phyloP scores from a whole-genome alignment of 92 coral and sea anemone species.

The Zoanthus gigantus region DNA sequence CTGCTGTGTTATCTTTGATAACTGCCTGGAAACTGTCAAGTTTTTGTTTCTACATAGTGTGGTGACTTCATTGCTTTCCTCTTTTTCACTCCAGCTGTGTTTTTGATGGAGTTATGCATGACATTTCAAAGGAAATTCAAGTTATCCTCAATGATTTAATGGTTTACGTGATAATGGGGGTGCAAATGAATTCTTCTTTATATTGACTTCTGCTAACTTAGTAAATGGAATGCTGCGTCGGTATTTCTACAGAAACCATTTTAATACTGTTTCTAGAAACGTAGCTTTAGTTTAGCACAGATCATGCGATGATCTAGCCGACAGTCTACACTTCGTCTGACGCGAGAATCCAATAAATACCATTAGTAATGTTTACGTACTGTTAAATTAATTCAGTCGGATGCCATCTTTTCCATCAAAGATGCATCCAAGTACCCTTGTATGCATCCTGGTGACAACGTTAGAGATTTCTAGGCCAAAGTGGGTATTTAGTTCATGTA shows the following conservation, averaged over 20 bases:
- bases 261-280: not conserved
- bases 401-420: too few relatives aligned
- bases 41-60: not conserved
- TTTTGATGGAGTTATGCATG: slow-evolving; percentile 11
- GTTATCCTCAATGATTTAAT: not conserved
- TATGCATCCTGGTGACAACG: too few relatives aligned
- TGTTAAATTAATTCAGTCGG: too few relatives aligned
- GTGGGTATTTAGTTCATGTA: too few relatives aligned
- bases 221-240: too few relatives aligned
- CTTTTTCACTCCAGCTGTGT: slow-evolving; percentile 7
- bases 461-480: too few relatives aligned
- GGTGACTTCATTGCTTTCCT: not conserved
- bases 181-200: not conserved
- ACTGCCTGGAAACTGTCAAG: not conserved
- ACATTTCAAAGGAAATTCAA: not conserved
- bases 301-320: not conserved
- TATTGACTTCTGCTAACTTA: not conserved
- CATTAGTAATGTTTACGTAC: too few relatives aligned
- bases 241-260: too few relatives aligned
- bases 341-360: too few relatives aligned
- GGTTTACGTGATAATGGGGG: not conserved
- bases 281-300: slow-evolving; percentile 8
- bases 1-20: slow-evolving; percentile 2
- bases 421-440: too few relatives aligned
- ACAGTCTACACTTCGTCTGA: not conserved